Evolutionary conservation across 2,888 invertebrate species (phyloP).

Genomic region (Sericinus montela): DNA sequence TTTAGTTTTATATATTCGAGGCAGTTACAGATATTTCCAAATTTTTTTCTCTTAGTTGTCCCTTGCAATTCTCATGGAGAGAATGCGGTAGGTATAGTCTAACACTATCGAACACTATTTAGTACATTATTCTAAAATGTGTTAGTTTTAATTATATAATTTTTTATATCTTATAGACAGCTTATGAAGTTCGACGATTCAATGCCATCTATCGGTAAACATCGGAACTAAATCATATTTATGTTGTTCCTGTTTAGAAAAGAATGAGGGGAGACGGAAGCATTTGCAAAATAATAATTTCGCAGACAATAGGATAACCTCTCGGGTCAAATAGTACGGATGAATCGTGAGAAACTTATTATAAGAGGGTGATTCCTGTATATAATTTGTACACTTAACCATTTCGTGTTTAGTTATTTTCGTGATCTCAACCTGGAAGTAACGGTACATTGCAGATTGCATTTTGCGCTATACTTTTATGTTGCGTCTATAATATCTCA

Average conservation of each 20-base stretch:
- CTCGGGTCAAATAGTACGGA: conserved; percentile 58
- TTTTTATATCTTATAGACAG: too few relatives aligned
- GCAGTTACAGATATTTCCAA: too few relatives aligned
- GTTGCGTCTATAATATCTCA: background rate
- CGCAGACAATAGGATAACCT: conserved; percentile 51
- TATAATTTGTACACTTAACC: conserved; percentile 51
- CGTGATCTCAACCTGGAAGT: conserved; percentile 61
- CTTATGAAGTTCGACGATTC: background rate
- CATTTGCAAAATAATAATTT: conserved; percentile 59
- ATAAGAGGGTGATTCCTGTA: conserved; percentile 59
- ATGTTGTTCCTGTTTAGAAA: background rate
- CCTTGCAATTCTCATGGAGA: too few relatives aligned
- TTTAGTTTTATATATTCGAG: too few relatives aligned
- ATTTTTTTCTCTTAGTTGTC: too few relatives aligned
- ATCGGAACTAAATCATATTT: background rate
- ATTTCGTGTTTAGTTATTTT: conserved; percentile 57
- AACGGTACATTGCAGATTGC: conserved; percentile 31
- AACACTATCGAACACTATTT: too few relatives aligned
- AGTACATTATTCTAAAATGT: too few relatives aligned
- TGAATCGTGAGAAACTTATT: conserved; percentile 52
- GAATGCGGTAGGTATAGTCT: too few relatives aligned
- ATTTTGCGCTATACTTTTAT: background rate
- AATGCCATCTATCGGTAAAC: conserved; percentile 13
- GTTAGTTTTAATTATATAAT: too few relatives aligned
- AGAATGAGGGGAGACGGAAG: conserved; percentile 50